Evolutionary conservation across 2,797 vertebrate genomes (phyloP).

Genomic region (Thunnus albacares): DNA sequence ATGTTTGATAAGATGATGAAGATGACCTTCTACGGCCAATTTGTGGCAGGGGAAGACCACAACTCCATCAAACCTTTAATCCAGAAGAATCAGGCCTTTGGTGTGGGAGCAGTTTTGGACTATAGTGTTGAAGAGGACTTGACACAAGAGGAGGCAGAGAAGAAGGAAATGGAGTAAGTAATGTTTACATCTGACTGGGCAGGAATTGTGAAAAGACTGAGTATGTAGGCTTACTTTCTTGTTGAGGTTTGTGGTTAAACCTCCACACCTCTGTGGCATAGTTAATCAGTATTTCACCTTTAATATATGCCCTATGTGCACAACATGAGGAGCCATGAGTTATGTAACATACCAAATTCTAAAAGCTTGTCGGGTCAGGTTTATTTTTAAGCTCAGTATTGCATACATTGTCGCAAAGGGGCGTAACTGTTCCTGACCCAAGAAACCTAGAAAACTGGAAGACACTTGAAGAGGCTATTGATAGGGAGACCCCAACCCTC

Average conservation of each 20-base stretch:
- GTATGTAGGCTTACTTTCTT: too few species aligned
- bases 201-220: neutral
- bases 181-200: neutral
- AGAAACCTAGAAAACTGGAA: neutral
- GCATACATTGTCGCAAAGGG: neutral
- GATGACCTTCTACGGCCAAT: conserved; percentile 98
- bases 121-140: conserved; percentile 95
- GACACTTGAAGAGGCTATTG: neutral
- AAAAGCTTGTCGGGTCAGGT: neutral
- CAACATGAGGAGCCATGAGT: neutral
- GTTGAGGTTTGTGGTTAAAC: neutral
- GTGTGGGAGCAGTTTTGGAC: conserved; percentile 95
- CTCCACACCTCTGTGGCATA: neutral
- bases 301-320: neutral
- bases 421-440: neutral
- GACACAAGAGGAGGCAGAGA: conserved; percentile 88
- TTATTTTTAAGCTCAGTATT: conserved; percentile 10
- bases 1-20: conserved; percentile 94
- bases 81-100: conserved; percentile 88
- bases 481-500: neutral
- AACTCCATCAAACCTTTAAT: conserved; percentile 93
- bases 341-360: conserved; percentile 16
- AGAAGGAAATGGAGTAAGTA: conserved; percentile 91
- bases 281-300: neutral
- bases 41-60: conserved; percentile 95